Percentiles rank a stretch among this genome's conserved stretches.
Evolutionary conservation across 2,113 vertebrate genomes (phyloP).

Genomic region (Menura novaehollandiae): DNA sequence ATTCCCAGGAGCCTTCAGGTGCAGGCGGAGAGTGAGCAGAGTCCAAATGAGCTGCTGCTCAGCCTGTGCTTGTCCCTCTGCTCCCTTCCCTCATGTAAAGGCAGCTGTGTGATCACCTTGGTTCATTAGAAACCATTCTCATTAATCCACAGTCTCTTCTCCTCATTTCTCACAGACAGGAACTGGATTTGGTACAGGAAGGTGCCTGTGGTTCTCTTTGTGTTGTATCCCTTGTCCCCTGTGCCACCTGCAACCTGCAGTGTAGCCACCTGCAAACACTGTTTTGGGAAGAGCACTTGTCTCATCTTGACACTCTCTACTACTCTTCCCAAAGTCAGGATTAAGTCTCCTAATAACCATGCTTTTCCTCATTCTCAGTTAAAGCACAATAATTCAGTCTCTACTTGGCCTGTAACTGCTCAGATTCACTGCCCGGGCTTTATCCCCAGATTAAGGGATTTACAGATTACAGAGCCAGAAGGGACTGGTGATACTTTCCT

Average conservation of each 20-base stretch:
- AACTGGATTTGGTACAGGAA: not conserved
- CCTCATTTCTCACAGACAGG: not conserved
- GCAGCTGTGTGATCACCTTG: not conserved
- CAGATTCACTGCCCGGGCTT: not conserved
- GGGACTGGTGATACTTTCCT: not conserved
- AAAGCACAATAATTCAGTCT: not conserved
- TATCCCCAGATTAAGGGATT: not conserved
- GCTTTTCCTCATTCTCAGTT: not conserved
- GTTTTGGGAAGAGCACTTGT: not conserved
- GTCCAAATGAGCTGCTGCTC: not conserved
- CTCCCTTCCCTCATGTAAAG: not conserved
- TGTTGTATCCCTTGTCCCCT: not conserved
- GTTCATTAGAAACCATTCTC: not conserved
- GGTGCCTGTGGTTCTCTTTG: not conserved
- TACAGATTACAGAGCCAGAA: not conserved
- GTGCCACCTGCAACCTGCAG: too few species aligned
- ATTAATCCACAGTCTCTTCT: not conserved
- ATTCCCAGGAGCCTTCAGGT: fast-evolving
- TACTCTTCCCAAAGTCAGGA: not conserved
- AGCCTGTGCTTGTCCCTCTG: not conserved
- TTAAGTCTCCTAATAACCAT: not conserved
- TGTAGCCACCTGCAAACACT: fast-evolving
- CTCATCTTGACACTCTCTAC: not conserved
- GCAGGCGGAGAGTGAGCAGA: not conserved
- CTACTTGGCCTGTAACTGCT: not conserved